Percentiles rank a stretch among this genome's conserved stretches.
Conservation (phyloP, 2,888 invertebrate species). For the Palloptera scutellata region DNA sequence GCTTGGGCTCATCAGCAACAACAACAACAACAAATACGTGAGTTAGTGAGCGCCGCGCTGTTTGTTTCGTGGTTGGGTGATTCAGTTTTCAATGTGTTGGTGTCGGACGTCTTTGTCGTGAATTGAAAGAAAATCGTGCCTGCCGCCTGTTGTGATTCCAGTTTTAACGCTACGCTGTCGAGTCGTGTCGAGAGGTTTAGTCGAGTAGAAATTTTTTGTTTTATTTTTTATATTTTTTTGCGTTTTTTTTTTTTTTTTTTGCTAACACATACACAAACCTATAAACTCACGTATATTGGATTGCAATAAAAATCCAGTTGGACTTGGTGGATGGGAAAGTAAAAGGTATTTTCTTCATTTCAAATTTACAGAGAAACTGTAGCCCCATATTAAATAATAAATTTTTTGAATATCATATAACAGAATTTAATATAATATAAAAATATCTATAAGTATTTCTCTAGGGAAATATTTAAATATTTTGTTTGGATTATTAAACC, state of each 20-base stretch:
- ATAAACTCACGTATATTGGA: background rate
- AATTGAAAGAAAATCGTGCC: too few species aligned
- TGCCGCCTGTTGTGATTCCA: constrained; percentile 1
- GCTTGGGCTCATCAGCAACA: constrained; percentile 22
- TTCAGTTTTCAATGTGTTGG: constrained; percentile 5
- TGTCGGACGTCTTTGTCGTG: too few species aligned
- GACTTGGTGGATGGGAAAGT: background rate
- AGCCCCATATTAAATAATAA: too few species aligned
- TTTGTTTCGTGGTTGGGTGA: constrained; percentile 28
- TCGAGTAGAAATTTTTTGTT: constrained; percentile 12
- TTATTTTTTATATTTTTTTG: background rate
- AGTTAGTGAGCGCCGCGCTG: constrained; percentile 19
- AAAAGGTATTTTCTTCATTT: too few species aligned
- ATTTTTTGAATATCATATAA: too few species aligned
- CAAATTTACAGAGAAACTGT: too few species aligned
- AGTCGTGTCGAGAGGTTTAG: constrained; percentile 11
- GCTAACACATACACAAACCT: background rate
- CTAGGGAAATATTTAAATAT: too few species aligned
- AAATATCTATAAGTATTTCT: too few species aligned
- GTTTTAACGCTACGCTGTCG: background rate
- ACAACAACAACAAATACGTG: constrained; percentile 15
- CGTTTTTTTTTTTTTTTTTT: background rate
- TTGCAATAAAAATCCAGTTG: background rate
- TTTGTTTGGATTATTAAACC: too few species aligned
- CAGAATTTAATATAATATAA: too few species aligned